phyloP scores from a whole-genome alignment of 2,113 vertebrate genomes.

The Pontoporia blainvillei region DNA sequence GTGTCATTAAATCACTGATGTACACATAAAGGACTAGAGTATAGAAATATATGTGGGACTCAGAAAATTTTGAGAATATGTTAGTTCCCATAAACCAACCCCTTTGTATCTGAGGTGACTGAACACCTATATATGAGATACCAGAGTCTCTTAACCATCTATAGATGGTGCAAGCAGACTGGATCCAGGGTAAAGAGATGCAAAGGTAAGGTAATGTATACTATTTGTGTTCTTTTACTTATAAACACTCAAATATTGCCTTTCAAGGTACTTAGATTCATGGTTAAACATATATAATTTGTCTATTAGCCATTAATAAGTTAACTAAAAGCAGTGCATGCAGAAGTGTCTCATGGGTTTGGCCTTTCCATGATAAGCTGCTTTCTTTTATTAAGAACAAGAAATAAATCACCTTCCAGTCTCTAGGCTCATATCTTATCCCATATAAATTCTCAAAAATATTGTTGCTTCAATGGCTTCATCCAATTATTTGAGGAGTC shows the following conservation, averaged over 20 bases:
- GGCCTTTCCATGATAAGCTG: not conserved
- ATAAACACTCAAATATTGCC: not conserved
- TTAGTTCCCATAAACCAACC: not conserved
- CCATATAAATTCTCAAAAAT: not conserved
- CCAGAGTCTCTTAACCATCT: not conserved
- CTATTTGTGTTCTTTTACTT: not conserved
- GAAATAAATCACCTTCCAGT: not conserved
- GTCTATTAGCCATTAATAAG: not conserved
- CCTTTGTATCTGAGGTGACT: not conserved
- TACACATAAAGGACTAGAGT: not conserved
- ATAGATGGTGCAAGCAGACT: not conserved
- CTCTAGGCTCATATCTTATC: not conserved
- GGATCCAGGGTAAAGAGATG: not conserved
- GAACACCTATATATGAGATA: not conserved
- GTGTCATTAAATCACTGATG: not conserved
- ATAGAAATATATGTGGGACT: not conserved
- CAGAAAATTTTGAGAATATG: not conserved
- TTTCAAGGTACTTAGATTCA: not conserved
- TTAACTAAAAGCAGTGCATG: not conserved
- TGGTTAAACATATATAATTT: not conserved
- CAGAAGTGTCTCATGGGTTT: not conserved
- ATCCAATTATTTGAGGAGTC: not conserved
- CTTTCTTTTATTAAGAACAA: constrained; percentile 4
- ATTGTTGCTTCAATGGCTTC: not conserved
- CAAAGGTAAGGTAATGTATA: not conserved